Conservation (phyloP, 2,797 vertebrate species). For the Emydoidea blandingii region DNA sequence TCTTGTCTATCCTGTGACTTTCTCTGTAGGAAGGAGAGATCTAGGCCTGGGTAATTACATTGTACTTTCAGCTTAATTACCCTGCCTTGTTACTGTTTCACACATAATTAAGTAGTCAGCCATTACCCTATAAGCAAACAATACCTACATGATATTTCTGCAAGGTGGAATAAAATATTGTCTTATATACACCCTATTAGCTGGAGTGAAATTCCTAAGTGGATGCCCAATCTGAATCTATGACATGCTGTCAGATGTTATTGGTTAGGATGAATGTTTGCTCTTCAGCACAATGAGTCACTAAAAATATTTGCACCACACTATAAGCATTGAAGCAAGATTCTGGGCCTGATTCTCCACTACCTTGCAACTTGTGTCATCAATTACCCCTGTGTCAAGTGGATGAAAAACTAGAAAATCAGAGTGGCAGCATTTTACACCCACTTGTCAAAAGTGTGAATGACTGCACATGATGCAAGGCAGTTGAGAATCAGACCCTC, state of each 20-base stretch:
- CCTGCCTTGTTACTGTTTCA: slow-evolving; percentile 63
- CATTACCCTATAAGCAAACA: slow-evolving; percentile 75
- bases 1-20: slow-evolving; percentile 30
- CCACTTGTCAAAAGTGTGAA: background rate
- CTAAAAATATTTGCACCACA: slow-evolving; percentile 40
- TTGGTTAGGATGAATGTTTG: slow-evolving; percentile 56
- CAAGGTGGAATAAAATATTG: slow-evolving; percentile 31
- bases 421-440: background rate
- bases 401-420: background rate
- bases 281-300: slow-evolving; percentile 44
- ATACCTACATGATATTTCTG: slow-evolving; percentile 46
- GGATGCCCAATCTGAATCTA: slow-evolving; percentile 5
- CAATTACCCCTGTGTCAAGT: background rate
- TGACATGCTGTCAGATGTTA: slow-evolving; percentile 40
- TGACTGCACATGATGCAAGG: background rate
- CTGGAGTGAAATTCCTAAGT: slow-evolving; percentile 42
- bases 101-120: slow-evolving; percentile 77
- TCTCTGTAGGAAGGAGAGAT: slow-evolving; percentile 33
- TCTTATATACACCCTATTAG: background rate
- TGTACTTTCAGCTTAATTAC: slow-evolving; percentile 69
- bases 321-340: slow-evolving; percentile 27
- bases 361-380: background rate
- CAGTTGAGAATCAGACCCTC: background rate
- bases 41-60: slow-evolving; percentile 54
- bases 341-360: background rate